Conservation (phyloP, 1,140 invertebrate genomes). For the Drosophila guanche region DNA sequence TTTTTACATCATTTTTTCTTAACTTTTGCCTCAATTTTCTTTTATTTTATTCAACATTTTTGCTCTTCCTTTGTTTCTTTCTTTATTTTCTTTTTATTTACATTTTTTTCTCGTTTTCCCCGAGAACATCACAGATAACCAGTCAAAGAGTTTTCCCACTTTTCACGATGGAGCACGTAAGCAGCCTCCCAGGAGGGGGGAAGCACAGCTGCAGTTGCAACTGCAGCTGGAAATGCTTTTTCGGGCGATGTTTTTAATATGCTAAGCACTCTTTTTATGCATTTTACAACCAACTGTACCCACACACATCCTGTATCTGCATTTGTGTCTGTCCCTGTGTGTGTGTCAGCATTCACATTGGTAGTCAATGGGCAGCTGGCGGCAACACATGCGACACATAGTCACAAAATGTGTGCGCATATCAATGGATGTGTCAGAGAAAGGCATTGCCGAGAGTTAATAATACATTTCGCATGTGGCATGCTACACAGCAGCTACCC, state of each 20-base stretch:
- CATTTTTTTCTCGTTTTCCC: too few species aligned
- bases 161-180: too few species aligned
- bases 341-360: conserved; percentile 44
- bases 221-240: conserved; percentile 31
- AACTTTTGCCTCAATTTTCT: neutral
- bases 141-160: too few species aligned
- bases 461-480: conserved; percentile 46
- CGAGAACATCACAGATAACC: too few species aligned
- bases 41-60: neutral
- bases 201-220: conserved; percentile 40
- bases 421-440: conserved; percentile 66
- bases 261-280: conserved; percentile 69
- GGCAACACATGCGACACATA: conserved; percentile 42
- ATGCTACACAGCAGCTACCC: conserved; percentile 8
- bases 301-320: conserved; percentile 1
- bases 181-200: conserved; percentile 24
- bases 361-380: conserved; percentile 39
- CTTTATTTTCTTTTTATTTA: too few species aligned
- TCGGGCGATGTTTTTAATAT: conserved; percentile 66
- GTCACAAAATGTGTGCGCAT: conserved; percentile 61
- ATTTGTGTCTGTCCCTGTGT: conserved; percentile 1
- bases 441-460: conserved; percentile 63
- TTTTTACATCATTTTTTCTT: neutral
- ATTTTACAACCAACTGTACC: conserved; percentile 57
- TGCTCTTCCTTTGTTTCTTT: too few species aligned